Evolutionary conservation across 2,888 invertebrate genomes (phyloP).

Genomic region (Dicyrtoma fusca): DNA sequence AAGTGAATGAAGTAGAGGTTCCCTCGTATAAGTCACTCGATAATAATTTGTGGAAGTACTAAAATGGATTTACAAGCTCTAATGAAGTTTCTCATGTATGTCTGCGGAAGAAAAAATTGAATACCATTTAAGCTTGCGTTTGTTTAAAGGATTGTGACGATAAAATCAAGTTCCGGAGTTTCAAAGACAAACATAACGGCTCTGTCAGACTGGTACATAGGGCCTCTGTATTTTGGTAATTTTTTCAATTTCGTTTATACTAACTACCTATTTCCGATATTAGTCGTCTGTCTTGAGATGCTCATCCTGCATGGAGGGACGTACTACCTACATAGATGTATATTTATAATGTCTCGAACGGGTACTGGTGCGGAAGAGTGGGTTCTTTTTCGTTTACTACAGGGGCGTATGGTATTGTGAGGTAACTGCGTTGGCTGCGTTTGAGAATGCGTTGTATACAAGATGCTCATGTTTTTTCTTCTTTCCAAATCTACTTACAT

Average conservation of each 20-base stretch:
- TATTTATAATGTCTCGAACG: no score
- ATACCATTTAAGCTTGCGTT: not conserved
- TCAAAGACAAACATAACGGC: slow-evolving; percentile 14
- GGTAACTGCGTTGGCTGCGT: not conserved
- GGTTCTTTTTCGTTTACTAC: not conserved
- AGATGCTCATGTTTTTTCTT: slow-evolving; percentile 14
- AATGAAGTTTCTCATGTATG: no score
- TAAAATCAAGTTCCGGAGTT: slow-evolving; percentile 29
- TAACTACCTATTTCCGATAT: no score
- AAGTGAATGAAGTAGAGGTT: no score
- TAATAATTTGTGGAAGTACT: no score
- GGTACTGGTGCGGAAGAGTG: no score
- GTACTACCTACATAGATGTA: no score
- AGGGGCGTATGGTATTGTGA: slow-evolving; percentile 2
- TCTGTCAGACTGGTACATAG: no score
- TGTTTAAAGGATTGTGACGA: slow-evolving; percentile 21
- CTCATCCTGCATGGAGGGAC: not conserved
- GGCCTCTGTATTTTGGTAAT: slow-evolving; percentile 9
- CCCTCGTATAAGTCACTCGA: no score
- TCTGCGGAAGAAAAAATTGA: no score
- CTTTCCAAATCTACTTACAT: slow-evolving; percentile 9
- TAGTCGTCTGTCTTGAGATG: no score
- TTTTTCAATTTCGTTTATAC: not conserved
- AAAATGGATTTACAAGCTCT: no score
- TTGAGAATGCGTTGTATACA: slow-evolving; percentile 2